Base-by-base conservation (phyloP, 2,797 vertebrate genomes). In the Malacoctenus gilli region DNA sequence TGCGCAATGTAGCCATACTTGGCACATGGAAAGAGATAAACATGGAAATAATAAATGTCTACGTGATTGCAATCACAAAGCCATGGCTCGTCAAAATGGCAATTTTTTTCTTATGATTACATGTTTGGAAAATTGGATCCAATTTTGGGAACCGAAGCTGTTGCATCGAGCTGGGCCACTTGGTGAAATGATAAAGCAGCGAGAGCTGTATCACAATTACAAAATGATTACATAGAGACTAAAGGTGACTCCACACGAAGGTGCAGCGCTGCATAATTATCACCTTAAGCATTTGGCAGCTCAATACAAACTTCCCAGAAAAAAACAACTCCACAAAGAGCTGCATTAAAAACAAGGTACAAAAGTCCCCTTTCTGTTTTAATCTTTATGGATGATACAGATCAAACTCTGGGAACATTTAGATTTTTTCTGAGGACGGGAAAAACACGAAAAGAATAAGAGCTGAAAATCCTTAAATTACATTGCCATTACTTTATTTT, bases 21-120 rank as follows among this genome's bases (percentile, higher is more conserved):
- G 16, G 43, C 28, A 47, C 5, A 4, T 18, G n/a, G 39, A 73
- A 50, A 60, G 16, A 49, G 18, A 43, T 2, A 35, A 41, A 60
- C 5, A 19, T 21, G 32, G 2, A 44, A 61, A n/a, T n/a, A 70
- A 70, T 14, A 63, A 76, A 69, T 31, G 37, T 28, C 20, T 11
- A 7, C 38, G 49, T 68, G 68, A 84, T 72, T 80, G 79, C 74
- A 77, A 84, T 83, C 55, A 73, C 49, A 72, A 62, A 37, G 57
- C 8, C 6, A n/a, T 30, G n/a, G 48, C 19, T 15, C 2, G 32
- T 61, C 22, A 34, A 77, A 79, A 73, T 58, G 39, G 43, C 18
- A 23, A 15, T 63, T 72, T 63, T 72, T 63, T 55, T 36, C 30
- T 57, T 53, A 31, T 72, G 66, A 82, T 85, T 71, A 68, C 54